Evolutionary conservation across 2,888 invertebrate genomes (phyloP).

Genomic region (Adelphocoris suturalis): DNA sequence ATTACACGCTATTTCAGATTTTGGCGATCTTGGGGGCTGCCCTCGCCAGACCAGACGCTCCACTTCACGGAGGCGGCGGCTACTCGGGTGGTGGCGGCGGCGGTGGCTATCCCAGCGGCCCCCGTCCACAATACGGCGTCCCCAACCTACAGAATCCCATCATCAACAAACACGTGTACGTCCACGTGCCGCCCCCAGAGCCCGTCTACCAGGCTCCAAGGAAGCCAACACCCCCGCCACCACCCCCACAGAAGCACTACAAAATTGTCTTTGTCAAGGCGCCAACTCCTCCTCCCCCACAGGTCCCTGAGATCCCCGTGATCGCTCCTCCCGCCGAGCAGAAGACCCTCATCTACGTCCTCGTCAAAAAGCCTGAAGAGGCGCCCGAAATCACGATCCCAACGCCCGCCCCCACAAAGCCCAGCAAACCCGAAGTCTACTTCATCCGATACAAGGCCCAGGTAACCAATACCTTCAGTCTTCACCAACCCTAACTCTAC

Average conservation of each 20-base stretch:
- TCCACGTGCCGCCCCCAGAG: slow-evolving; percentile 93
- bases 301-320: slow-evolving; percentile 79
- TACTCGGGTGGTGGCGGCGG: slow-evolving; percentile 77
- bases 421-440: slow-evolving; percentile 93
- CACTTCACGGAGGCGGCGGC: slow-evolving; percentile 51
- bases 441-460: slow-evolving; percentile 94
- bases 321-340: slow-evolving; percentile 91
- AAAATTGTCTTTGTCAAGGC: slow-evolving; percentile 92
- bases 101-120: slow-evolving; percentile 78
- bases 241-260: slow-evolving; percentile 88
- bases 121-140: slow-evolving; percentile 85
- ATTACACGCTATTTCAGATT: slow-evolving; percentile 75
- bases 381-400: slow-evolving; percentile 89
- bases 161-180: slow-evolving; percentile 94
- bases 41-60: slow-evolving; percentile 77
- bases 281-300: slow-evolving; percentile 80
- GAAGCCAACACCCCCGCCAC: slow-evolving; percentile 78
- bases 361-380: slow-evolving; percentile 93
- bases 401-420: slow-evolving; percentile 90
- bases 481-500: too few relatives aligned
- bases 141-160: slow-evolving; percentile 86
- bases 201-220: slow-evolving; percentile 83
- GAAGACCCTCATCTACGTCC: slow-evolving; percentile 92
- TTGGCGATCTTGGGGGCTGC: slow-evolving; percentile 77
- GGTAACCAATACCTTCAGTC: slow-evolving; percentile 79